These are phyloP conservation scores for Patella pellucida DNA, from an alignment of 2,888 invertebrate genomes.

Conservation along the genomic window DNA sequence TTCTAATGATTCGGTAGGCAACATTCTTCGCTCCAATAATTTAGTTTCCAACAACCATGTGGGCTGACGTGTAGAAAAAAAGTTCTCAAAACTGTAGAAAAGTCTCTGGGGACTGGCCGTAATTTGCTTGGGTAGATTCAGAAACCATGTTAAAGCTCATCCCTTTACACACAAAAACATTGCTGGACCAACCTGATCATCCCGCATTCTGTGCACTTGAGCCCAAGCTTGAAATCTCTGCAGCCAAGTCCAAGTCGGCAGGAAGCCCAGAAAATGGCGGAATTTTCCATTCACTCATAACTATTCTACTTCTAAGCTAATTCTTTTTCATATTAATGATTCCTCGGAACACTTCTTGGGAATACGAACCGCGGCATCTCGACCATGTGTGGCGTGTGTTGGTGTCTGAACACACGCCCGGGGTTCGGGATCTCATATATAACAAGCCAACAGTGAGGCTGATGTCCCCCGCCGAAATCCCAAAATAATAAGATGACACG, in stretches of 20 bases:
- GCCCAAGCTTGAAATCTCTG: neutral
- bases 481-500: too few relatives aligned
- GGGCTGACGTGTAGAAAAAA: neutral
- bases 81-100: neutral
- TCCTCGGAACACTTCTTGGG: neutral
- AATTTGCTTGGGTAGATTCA: neutral
- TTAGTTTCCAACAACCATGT: neutral
- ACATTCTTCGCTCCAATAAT: neutral
- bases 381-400: constrained; percentile 3
- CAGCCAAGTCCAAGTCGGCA: neutral
- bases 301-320: too few relatives aligned
- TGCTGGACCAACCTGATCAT: constrained; percentile 8
- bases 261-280: neutral
- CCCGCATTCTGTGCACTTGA: neutral
- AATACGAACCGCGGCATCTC: neutral
- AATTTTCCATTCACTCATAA: neutral
- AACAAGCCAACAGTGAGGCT: too few relatives aligned
- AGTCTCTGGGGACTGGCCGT: neutral
- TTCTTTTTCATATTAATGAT: too few relatives aligned
- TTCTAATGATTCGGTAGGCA: neutral
- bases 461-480: too few relatives aligned
- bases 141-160: constrained; percentile 1
- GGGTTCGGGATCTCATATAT: neutral
- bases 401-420: neutral
- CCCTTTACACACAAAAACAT: neutral